Conservation (phyloP, 1,140 invertebrate genomes). For the Drosophila lacertosa region DNA sequence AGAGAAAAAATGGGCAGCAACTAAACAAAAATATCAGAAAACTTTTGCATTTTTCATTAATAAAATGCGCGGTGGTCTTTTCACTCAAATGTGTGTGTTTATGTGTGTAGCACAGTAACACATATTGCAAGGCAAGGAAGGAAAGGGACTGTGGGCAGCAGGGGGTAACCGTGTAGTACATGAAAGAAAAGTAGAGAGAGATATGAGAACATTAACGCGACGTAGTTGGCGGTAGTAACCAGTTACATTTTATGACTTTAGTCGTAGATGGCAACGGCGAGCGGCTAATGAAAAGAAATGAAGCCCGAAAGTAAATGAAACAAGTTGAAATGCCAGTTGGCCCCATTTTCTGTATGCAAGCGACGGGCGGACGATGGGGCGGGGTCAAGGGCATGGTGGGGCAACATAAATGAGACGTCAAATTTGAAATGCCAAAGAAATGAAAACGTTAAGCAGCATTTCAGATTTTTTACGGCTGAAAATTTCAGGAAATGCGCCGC, state of each 20-base stretch:
- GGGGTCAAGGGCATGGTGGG: not conserved
- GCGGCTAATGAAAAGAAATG: constrained; percentile 79
- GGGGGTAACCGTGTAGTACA: constrained; percentile 25
- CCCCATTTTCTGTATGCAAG: constrained; percentile 6
- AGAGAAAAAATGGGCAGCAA: constrained; percentile 10
- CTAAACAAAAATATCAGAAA: constrained; percentile 45
- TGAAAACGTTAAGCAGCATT: constrained; percentile 70
- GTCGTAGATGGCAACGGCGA: constrained; percentile 47
- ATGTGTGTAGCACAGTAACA: constrained; percentile 71
- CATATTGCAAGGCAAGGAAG: constrained; percentile 55
- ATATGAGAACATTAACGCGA: constrained; percentile 71
- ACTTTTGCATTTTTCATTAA: constrained; percentile 81
- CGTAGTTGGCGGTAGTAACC: constrained; percentile 59
- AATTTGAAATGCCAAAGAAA: constrained; percentile 55
- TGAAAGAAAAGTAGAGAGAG: constrained; percentile 38
- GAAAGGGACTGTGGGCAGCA: constrained; percentile 23
- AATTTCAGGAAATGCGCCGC: constrained; percentile 60
- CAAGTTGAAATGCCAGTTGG: constrained; percentile 50
- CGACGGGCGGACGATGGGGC: too few relatives aligned
- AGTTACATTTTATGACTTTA: constrained; percentile 77
- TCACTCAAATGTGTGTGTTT: too few relatives aligned
- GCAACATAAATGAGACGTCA: constrained; percentile 53
- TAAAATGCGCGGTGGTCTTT: constrained; percentile 54
- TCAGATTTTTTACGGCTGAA: constrained; percentile 52
- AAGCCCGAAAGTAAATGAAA: constrained; percentile 56